Conservation (phyloP, 1,140 invertebrate genomes). For the Micrasema longulum region DNA sequence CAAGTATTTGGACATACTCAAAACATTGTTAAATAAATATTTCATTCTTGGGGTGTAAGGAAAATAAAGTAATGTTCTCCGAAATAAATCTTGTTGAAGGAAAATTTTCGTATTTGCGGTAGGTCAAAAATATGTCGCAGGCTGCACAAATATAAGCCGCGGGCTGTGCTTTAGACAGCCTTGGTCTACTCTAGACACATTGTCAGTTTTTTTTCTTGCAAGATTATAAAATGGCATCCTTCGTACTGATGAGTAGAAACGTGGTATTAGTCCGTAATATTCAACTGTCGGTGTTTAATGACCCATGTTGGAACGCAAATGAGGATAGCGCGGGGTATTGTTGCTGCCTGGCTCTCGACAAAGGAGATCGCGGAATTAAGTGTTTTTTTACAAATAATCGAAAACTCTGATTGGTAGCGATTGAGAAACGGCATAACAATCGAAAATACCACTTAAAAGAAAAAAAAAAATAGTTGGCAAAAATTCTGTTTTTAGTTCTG, state of each 20-base stretch:
- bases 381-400: background rate
- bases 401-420: background rate
- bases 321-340: conserved; percentile 19
- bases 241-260: background rate
- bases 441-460: conserved; percentile 4
- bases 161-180: too few relatives aligned
- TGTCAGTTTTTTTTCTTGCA: background rate
- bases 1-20: too few relatives aligned
- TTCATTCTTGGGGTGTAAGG: too few relatives aligned
- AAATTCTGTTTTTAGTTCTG: too few relatives aligned
- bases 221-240: background rate
- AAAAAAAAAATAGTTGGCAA: too few relatives aligned
- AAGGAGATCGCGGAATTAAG: conserved; percentile 10
- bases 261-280: conserved; percentile 19
- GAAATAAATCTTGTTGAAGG: too few relatives aligned
- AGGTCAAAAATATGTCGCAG: too few relatives aligned
- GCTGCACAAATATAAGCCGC: too few relatives aligned
- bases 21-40: too few relatives aligned
- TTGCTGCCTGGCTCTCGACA: conserved; percentile 16
- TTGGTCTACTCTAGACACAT: too few relatives aligned
- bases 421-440: background rate
- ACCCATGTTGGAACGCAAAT: conserved; percentile 28
- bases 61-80: too few relatives aligned
- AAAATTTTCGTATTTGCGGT: too few relatives aligned
- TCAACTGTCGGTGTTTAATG: conserved; percentile 36